These are phyloP conservation scores for Craniophora ligustri DNA, from an alignment of 2,888 invertebrate species.

Conservation along the genomic window DNA sequence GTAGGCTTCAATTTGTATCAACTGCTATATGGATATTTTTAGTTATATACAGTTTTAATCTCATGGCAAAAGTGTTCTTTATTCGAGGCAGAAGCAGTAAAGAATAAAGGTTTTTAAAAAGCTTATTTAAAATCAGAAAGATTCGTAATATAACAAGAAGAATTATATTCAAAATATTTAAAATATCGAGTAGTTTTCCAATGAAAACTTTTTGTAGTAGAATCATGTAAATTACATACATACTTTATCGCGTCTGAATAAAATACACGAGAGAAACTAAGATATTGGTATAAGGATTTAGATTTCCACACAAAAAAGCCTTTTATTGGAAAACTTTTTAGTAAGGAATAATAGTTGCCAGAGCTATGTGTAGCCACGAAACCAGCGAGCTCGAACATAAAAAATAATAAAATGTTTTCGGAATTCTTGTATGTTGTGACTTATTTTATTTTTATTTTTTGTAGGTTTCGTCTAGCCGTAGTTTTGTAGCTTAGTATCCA, in stretches of 20 bases:
- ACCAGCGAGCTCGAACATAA: constrained; percentile 9
- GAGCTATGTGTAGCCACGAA: constrained; percentile 26
- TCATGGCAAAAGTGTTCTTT: too few relatives aligned
- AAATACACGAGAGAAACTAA: constrained; percentile 43
- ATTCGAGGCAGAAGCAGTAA: too few relatives aligned
- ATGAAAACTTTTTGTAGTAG: too few relatives aligned
- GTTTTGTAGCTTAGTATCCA: too few relatives aligned
- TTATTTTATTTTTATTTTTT: neutral
- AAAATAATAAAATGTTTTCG: neutral
- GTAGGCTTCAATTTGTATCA: too few relatives aligned
- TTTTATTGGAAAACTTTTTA: constrained; percentile 71
- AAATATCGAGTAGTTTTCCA: too few relatives aligned
- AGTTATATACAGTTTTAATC: too few relatives aligned
- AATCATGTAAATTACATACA: constrained; percentile 22
- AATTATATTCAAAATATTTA: too few relatives aligned
- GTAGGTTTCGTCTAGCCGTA: too few relatives aligned
- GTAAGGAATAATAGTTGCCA: constrained; percentile 57
- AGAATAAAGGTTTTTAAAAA: too few relatives aligned
- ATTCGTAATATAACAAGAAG: too few relatives aligned
- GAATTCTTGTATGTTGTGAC: neutral
- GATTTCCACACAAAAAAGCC: constrained; percentile 63
- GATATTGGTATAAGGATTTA: constrained; percentile 44
- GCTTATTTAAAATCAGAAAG: too few relatives aligned
- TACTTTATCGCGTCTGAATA: constrained; percentile 32
- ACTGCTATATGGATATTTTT: constrained; percentile 11